Conservation (phyloP, 2,888 invertebrate genomes). For the Andrena bicolor region DNA sequence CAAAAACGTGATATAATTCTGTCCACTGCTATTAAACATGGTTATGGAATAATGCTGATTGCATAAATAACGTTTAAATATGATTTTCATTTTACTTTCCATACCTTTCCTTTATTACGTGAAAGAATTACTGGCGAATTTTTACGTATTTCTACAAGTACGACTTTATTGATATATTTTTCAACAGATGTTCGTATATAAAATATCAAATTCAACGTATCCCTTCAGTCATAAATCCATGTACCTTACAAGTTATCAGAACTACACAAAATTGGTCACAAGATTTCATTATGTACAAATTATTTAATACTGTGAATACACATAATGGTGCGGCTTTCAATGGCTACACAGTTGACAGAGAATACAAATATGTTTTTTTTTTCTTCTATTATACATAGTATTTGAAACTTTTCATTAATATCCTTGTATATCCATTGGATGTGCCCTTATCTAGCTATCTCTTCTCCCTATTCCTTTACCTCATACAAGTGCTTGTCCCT, state of each 20-base stretch:
- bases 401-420: constrained; percentile 40
- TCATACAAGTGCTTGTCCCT: constrained; percentile 52
- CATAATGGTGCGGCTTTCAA: constrained; percentile 66
- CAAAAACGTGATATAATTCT: neutral
- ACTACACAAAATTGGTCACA: constrained; percentile 71
- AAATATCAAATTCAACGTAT: constrained; percentile 49
- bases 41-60: constrained; percentile 15
- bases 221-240: constrained; percentile 64
- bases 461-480: constrained; percentile 49
- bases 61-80: constrained; percentile 1
- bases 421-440: constrained; percentile 42
- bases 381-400: constrained; percentile 55
- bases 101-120: neutral
- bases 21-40: neutral
- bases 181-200: constrained; percentile 10
- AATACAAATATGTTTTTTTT: constrained; percentile 67
- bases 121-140: constrained; percentile 2
- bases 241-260: constrained; percentile 56
- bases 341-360: constrained; percentile 72
- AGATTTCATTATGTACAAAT: constrained; percentile 78
- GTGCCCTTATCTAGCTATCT: constrained; percentile 55
- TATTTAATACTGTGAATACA: constrained; percentile 81
- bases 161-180: constrained; percentile 10
- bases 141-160: constrained; percentile 11
- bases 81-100: constrained; percentile 15